Base-by-base conservation (phyloP, 92 coral and sea anemone species). In the Hydrozoanthus gracilis region DNA sequence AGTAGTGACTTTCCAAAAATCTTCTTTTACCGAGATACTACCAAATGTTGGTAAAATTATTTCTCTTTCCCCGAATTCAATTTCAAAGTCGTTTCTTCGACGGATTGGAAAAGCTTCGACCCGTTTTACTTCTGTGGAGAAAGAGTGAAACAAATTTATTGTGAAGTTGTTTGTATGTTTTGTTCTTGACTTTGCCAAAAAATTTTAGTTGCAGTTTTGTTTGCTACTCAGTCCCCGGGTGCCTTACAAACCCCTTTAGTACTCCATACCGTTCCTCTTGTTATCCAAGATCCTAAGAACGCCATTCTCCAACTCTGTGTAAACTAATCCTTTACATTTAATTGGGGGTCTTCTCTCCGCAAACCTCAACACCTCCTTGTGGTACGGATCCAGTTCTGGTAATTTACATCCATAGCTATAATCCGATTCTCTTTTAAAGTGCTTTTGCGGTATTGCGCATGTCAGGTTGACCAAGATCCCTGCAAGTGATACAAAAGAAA, bases 1-100 rank as follows among this genome's bases (percentile, higher is more conserved):
- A 11, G 87, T 88, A 12, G 75, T 75, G 12, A 91, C 82, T 70
- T 60, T 83, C 55, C 91, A 71, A 65, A 90, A 92, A 56, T 92
- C 95, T 71, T 88, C 90, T 73, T 78, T 46, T 20, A 71, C 88
- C 39, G 77, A 44, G 35, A 83, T 20, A 49, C 74, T 52, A 16
- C 54, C 39, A 27, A 27, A 27, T 27, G 39, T 27, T 27, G 39
- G 39, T 27, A 27, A 27, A 27, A 27, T 27, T 27, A 0, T 27
- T 16, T 2, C 55, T 47, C 71, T 49, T 11, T 86, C 70, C 16
- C 87, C 90, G 27, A 71, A 39, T 15, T 8, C n/a, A 3, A 52
- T 20, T 0, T 62, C 14, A 56, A 48, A 79, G 50, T 89, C 92
- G 9, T 72, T 10, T 45, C 16, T 45, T 55, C 90, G 90, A 51